phyloP scores from a whole-genome alignment of 2,888 invertebrate genomes.

The Morinoia aosen region DNA sequence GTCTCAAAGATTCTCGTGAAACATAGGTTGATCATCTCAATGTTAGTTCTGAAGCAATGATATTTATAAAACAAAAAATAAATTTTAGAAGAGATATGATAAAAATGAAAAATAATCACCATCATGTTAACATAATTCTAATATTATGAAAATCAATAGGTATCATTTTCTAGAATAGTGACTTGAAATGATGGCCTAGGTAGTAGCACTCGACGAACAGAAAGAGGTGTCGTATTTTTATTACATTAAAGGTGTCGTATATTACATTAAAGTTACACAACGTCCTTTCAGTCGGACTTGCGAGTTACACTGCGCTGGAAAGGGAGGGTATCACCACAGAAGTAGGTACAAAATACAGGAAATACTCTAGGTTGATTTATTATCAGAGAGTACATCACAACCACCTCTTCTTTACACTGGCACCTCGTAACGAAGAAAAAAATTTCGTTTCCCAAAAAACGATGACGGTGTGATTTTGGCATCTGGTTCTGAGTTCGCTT shows the following conservation, averaged over 20 bases:
- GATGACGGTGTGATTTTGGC: neutral
- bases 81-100: neutral
- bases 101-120: neutral
- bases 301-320: neutral
- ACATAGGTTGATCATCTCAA: neutral
- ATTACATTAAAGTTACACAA: constrained; percentile 1
- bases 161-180: neutral
- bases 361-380: neutral
- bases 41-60: neutral
- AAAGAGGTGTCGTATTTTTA: neutral
- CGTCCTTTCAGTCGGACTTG: neutral
- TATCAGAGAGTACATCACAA: neutral
- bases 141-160: neutral
- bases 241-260: neutral
- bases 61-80: neutral
- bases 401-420: neutral
- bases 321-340: neutral
- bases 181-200: neutral
- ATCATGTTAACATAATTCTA: neutral
- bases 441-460: too few species aligned
- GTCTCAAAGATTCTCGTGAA: neutral
- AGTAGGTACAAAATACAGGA: constrained; percentile 12
- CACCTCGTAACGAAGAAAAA: too few species aligned
- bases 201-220: neutral
- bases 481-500: neutral